Base-by-base conservation (phyloP, 2,113 vertebrate species). In the Eleginops maclovinus region DNA sequence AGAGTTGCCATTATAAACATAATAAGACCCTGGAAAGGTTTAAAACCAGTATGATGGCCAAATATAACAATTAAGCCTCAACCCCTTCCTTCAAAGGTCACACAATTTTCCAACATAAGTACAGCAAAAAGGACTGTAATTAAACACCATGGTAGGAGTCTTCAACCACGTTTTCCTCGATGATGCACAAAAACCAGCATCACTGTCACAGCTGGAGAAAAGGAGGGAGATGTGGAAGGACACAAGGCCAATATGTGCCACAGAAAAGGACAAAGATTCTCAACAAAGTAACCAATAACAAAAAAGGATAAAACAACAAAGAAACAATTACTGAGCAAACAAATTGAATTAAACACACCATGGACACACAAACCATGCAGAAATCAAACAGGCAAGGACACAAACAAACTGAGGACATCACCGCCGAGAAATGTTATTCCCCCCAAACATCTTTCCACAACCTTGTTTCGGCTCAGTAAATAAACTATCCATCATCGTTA, bases 401-500 rank as follows among this genome's bases (percentile, higher is more conserved):
- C 55, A 72, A 74, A 26, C 60, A 79, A 36, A 56, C 3, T 17
- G 54, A 73, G 50, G 75, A 77, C 59, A 55, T 74, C 72, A 70
- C 50, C 6, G 15, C 26, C 28, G 41, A 84, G 70, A 87, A 83
- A 80, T 59, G 8, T 47, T 80, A 72, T 72, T 63, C 43, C 11
- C 24, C 31, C 17, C 19, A 76, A 31, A 64, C 77, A 61, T 60
- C 36, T 82, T 56, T 80, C 15, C 69, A 74, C 84, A 85, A 74
- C 82, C 89, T 87, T 83, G 89, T 85, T 93, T 91, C 85, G 83
- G 80, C 80, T 80, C 72, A 79, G 86, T 91, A 91, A 93, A 93
- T 92, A 90, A 93, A 89, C 87, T 81, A 92, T 93, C 90, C 85
- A 82, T 93, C 91, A 91, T 91, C 46, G 82, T 93, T 93, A 93